These are phyloP conservation scores for Oplegnathus fasciatus DNA, from an alignment of 2,113 vertebrate species.

Conservation along the genomic window DNA sequence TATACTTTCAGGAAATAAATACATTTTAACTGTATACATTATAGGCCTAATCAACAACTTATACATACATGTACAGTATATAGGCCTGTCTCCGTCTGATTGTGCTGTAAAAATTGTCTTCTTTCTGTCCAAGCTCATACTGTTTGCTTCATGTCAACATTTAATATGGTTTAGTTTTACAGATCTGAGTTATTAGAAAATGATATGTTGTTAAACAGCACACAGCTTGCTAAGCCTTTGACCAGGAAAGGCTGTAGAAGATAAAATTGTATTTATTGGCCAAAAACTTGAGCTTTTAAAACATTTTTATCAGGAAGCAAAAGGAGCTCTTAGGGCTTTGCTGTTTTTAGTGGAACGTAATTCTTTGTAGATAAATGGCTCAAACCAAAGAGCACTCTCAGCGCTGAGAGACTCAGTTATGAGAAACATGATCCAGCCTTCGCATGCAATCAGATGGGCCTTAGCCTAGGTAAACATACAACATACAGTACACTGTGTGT, in stretches of 20 bases:
- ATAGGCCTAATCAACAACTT: neutral
- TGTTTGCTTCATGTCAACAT: neutral
- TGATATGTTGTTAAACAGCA: neutral
- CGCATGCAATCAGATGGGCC: constrained; percentile 69
- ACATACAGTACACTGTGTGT: constrained; percentile 25
- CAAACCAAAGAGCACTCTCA: constrained; percentile 31
- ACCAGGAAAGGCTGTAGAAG: neutral
- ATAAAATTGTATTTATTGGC: constrained; percentile 10
- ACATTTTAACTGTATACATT: neutral
- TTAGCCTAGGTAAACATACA: constrained; percentile 57
- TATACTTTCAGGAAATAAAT: neutral
- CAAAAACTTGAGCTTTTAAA: constrained; percentile 14
- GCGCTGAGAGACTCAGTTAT: constrained; percentile 59
- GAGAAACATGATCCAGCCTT: constrained; percentile 62
- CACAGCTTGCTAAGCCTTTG: neutral
- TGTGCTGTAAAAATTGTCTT: neutral
- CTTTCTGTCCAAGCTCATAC: neutral
- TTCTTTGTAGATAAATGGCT: constrained; percentile 51
- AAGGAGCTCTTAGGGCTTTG: neutral
- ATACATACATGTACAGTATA: neutral
- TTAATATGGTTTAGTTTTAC: neutral
- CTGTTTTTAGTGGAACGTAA: constrained; percentile 40
- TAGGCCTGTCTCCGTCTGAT: neutral
- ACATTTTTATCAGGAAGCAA: constrained; percentile 28
- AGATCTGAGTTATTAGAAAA: constrained; percentile 14